Base-by-base conservation (phyloP, 2,888 invertebrate genomes). In the Drosophila sordidapex region DNA sequence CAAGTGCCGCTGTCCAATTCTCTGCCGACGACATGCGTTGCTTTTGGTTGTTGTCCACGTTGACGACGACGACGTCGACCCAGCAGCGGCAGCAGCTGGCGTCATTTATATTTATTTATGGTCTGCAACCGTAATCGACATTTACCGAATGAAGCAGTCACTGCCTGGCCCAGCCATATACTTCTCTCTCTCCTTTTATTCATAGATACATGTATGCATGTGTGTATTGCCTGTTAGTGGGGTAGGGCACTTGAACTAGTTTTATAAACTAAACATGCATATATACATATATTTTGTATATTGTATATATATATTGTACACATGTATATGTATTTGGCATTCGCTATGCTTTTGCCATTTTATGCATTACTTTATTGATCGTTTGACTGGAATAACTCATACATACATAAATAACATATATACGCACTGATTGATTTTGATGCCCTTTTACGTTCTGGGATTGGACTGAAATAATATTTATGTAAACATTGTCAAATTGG, bases 201-300 rank as follows among this genome's bases (percentile, higher is more conserved):
- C 31, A 35, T 62, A 64, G 27, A 48, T 31, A 25, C 27, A 27
- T 64, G 18, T 35, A 64, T 33, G 33, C 33, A 57, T 25, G 40
- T 33, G 40, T 40, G 40, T 49, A 63, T 53, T 38, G 57, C 11
- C 46, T 58, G 61, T 48, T 72, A 76, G 74, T 78, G 82, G 84
- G 83, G 83, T 84, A 87, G 87, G 82, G 84, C 87, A 84, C 84
- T 84, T 84, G 84, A 84, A 80, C 84, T 84, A 87, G 84, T 87
- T 57, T 57, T 84, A 70, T 57, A 70, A 56, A 18, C 38, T 18
- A 53, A 43, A 60, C 56, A 48, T 56, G 43, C 43, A 56, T 52
- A 21, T 18, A 8, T 38, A 27, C 21, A 11, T 54, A 48, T n/a
- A 29, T 18, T 25, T 46, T 46, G 7, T 46, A 25, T 25, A 46